These are phyloP conservation scores for Drosophila tripunctata DNA, from an alignment of 2,888 invertebrate species.

Conservation along the genomic window DNA sequence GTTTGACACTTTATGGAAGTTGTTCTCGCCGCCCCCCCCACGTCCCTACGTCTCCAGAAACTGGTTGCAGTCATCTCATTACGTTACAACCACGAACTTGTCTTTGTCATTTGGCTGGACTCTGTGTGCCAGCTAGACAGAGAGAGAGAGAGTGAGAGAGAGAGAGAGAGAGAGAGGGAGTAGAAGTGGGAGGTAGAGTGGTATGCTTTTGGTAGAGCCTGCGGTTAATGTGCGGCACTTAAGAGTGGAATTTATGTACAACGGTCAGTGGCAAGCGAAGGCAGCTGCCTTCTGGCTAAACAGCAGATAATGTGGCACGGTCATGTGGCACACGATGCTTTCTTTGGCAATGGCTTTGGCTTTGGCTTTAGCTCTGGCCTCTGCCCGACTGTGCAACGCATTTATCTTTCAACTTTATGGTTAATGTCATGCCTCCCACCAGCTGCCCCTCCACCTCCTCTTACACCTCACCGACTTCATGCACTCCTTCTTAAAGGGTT, in stretches of 20 bases:
- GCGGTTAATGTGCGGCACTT: constrained; percentile 64
- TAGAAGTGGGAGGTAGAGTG: neutral
- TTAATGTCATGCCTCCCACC: constrained; percentile 1
- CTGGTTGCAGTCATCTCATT: constrained; percentile 40
- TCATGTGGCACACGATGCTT: constrained; percentile 29
- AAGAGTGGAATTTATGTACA: constrained; percentile 57
- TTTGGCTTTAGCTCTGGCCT: neutral
- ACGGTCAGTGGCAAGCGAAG: constrained; percentile 30
- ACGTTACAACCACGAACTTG: constrained; percentile 42
- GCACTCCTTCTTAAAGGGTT: constrained; percentile 18
- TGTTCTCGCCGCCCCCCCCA: neutral
- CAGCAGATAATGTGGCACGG: constrained; percentile 44
- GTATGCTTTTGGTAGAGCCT: constrained; percentile 30
- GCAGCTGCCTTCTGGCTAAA: constrained; percentile 39
- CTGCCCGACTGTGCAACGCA: constrained; percentile 30
- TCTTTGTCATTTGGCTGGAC: constrained; percentile 19
- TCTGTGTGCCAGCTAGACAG: too few relatives aligned
- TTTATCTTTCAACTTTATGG: constrained; percentile 54
- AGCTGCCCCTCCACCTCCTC: neutral
- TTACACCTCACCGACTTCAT: neutral
- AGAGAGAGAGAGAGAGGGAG: too few relatives aligned
- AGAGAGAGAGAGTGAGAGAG: too few relatives aligned
- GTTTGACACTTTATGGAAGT: constrained; percentile 75
- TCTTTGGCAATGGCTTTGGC: neutral
- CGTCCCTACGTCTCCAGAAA: too few relatives aligned